Evolutionary conservation across 2,888 invertebrate genomes (phyloP), one percentile per base, ranked within the genome.

Genomic region (Andrena camellia): DNA sequence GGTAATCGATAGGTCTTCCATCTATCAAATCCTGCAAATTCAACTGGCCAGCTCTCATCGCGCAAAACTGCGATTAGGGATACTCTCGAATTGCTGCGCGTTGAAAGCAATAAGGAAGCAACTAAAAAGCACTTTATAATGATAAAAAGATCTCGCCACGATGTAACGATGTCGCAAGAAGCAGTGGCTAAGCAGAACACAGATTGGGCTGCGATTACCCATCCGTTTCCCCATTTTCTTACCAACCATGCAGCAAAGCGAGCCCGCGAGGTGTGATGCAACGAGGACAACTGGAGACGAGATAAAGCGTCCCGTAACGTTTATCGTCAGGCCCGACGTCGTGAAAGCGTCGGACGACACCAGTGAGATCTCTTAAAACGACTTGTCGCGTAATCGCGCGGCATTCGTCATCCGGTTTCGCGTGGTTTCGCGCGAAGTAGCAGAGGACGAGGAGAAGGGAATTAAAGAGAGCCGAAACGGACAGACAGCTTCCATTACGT

Each of bases 371-470:
- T 86, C 62, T 85, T 81, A 66, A 83, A 82, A 78, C 83, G 86
- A 89, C 89, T 87, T 89, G 87, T 89, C 78, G 86, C 83, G 81
- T 89, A 89, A 89, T 89, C 83, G 82, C 77, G 78, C 63, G 75
- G 71, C 88, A 87, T 89, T 89, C 79, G 85, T 89, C 89, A 89
- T 88, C 85, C 80, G 60, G 78, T 66, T 75, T 77, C 76, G 86
- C 72, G 78, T 88, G 78, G 78, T 83, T 88, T 84, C 66, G 82
- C n/a, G 62, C 42, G 78, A 50, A 52, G 64, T 66, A 73, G 48
- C 60, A 52, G 7, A 69, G 62, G 63, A 62, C 64, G 35, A 66
- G 20, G 57, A 26, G 57, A 10, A 10, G 10, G 31, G 77, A 76
- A 70, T 74, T 78, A 84, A 73, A 78, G 67, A 83, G 73, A 54